Evolutionary conservation across 2,797 vertebrate species (phyloP), one percentile per base, ranked within the genome.

Genomic region (Chloroceryle amazona): DNA sequence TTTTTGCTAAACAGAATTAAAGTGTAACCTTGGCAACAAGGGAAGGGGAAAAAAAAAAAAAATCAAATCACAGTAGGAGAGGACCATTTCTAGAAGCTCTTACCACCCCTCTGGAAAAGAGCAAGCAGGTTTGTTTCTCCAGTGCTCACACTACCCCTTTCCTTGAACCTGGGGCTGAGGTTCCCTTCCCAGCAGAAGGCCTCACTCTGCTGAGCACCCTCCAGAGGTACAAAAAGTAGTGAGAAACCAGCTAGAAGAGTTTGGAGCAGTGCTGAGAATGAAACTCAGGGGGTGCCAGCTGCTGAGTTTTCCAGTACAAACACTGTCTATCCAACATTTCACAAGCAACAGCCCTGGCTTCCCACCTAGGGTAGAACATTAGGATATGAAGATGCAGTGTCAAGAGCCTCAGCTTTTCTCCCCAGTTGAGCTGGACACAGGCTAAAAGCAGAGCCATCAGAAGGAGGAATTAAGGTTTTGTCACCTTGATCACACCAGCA

Each of bases 1-100:
- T 62, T 85, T 86, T 57, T 54, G 15, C 37, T 62, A 58, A 86
- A 70, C 9, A 62, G 55, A 91, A 83, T 70, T 90, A 16, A 81
- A 88, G 10, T 41, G 35, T 83, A 70, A 86, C 72, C 47, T 76
- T 71, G 72, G 78, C 60, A 93, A 93, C 10, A 0, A 33, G 13
- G 6, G 7, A 79, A 20, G 4, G 44, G 13, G 1, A 11, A 78
- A 76, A 46, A 13, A 81, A 76, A 49, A 14, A n/a, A 25, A 23
- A 49, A 28, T 57, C 5, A 71, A 62, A 21, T 15, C 60, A 42
- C 25, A 51, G 39, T 23, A 42, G 28, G 10, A 70, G 42, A 73
- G 17, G 35, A 21, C 41, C 84, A 19, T 60, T 55, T 37, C 25
- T 22, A 25, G 49, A 37, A 55, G 21, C 10, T 71, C n/a, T 82